Percentiles rank a stretch among this genome's conserved stretches.
phyloP scores from a whole-genome alignment of 2,797 vertebrate species.

The Myotis pilosus region DNA sequence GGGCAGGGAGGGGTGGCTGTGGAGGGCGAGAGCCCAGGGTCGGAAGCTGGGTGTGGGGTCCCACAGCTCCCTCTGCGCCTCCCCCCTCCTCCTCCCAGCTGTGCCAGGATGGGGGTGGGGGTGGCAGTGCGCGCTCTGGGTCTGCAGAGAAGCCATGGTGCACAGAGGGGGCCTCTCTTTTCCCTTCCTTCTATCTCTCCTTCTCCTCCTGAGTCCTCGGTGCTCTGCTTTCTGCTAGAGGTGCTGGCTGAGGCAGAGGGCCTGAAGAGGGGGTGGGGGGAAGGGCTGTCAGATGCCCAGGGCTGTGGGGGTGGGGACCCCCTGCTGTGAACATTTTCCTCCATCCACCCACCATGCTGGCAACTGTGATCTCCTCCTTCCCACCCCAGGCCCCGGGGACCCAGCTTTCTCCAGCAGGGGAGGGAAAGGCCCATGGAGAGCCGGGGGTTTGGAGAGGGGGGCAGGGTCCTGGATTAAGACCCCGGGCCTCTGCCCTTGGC shows the following conservation, averaged over 20 bases:
- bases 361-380: background rate
- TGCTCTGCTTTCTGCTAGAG: background rate
- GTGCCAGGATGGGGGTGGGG: slow-evolving; percentile 61
- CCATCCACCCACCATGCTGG: background rate
- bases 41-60: slow-evolving; percentile 34
- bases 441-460: background rate
- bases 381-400: background rate
- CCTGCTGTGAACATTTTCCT: background rate
- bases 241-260: background rate
- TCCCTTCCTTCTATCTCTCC: background rate
- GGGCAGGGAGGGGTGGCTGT: slow-evolving; percentile 38
- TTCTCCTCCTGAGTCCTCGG: background rate
- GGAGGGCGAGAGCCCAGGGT: background rate
- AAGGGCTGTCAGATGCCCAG: background rate
- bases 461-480: background rate
- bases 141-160: background rate
- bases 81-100: slow-evolving; percentile 38
- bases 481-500: background rate
- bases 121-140: background rate
- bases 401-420: background rate
- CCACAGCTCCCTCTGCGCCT: background rate
- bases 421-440: background rate
- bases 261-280: background rate
- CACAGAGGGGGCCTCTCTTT: background rate
- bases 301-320: background rate